Percentiles rank a stretch among this genome's conserved stretches.
phyloP scores from a whole-genome alignment of 1,140 invertebrate genomes.

The Brachionus paranguensis region DNA sequence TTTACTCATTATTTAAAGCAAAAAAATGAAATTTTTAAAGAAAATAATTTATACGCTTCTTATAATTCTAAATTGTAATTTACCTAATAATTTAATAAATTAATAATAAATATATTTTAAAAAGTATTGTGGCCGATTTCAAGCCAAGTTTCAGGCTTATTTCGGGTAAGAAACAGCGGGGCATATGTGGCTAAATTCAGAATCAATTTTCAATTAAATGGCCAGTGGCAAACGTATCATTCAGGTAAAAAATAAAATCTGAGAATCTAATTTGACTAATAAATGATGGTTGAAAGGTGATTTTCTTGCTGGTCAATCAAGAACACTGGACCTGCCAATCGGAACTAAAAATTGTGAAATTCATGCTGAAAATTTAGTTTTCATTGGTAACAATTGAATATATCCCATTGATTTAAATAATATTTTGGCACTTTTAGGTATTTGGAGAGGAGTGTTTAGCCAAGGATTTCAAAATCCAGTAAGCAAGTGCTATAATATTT shows the following conservation, averaged over 20 bases:
- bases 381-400: background rate
- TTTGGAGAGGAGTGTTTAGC: background rate
- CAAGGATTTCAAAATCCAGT: background rate
- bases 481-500: background rate
- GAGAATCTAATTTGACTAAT: background rate
- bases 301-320: background rate
- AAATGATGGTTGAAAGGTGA: background rate
- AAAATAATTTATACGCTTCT: background rate
- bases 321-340: background rate
- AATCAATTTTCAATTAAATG: background rate
- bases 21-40: background rate
- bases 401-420: background rate
- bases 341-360: background rate
- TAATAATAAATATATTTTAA: background rate
- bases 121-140: background rate
- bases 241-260: background rate
- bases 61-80: background rate
- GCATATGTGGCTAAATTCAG: background rate
- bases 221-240: background rate
- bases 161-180: background rate
- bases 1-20: background rate
- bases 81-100: background rate
- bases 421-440: background rate
- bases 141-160: background rate
- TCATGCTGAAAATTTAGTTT: conserved; percentile 2